phyloP scores from a whole-genome alignment of 2,113 vertebrate species.

The Labeo rohita region DNA sequence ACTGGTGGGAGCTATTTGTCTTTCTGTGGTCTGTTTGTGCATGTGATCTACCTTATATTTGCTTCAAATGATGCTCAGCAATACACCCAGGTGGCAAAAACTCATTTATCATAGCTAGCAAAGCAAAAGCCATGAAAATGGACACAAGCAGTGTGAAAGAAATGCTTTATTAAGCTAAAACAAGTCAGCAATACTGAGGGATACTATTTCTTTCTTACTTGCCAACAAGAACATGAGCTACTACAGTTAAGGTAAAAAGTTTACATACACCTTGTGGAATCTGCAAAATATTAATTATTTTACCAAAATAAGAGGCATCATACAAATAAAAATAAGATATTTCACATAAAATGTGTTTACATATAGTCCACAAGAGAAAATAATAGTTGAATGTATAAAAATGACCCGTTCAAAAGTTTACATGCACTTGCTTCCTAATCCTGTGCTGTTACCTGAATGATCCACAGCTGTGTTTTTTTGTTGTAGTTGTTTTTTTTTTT shows the following conservation, averaged over 20 bases:
- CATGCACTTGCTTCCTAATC: too few species aligned
- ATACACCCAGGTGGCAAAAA: conserved; percentile 41
- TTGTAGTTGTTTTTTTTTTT: too few species aligned
- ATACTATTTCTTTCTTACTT: background rate
- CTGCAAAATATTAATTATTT: too few species aligned
- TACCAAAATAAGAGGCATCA: too few species aligned
- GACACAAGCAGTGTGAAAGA: conserved; percentile 11
- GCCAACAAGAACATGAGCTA: background rate
- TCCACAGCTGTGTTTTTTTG: too few species aligned
- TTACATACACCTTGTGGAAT: too few species aligned
- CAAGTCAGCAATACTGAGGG: background rate
- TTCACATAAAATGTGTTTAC: too few species aligned
- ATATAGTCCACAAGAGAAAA: too few species aligned
- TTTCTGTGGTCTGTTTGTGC: conserved; percentile 28
- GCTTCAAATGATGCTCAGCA: conserved; percentile 43
- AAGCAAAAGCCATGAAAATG: conserved; percentile 9
- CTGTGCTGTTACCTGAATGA: too few species aligned
- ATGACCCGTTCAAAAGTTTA: too few species aligned
- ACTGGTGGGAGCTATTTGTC: conserved; percentile 43
- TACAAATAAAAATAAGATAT: too few species aligned
- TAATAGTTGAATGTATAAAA: too few species aligned
- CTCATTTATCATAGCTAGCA: conserved; percentile 32
- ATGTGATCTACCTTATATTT: conserved; percentile 25
- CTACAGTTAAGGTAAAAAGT: background rate
- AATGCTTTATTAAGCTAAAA: conserved; percentile 17